Base-by-base conservation (phyloP, 37 sponge, comb jelly and placozoan genomes). In the Hormiphora californensis region DNA sequence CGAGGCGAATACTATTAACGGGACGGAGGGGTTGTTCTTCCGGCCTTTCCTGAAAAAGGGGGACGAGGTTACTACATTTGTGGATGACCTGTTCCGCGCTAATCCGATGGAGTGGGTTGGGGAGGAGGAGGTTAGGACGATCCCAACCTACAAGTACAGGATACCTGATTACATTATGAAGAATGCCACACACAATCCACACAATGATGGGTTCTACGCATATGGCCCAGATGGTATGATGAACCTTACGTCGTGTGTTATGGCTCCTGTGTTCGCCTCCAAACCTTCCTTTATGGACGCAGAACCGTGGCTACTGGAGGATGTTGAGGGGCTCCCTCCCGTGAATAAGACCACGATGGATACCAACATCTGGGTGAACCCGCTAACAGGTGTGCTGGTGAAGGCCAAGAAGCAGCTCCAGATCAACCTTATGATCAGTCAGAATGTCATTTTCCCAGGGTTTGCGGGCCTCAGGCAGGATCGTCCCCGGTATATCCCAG, bases 261-360 rank as follows among this genome's bases (percentile, higher is more conserved):
- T 30, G 85, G 54, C 85, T 21, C 97, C 97, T 4, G 63, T 96
- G 9, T 93, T 93, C 86, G 91, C 85, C 2, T 92, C 93, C 38
- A 94, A 92, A 63, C 97, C 97, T 0, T 91, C 92, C 69, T 96
- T 94, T 86, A 87, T 94, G 34, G 92, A 91, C 85, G 93, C 93
- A 25, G 97, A 96, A 38, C 63, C 88, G 1, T 55, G 33, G 53
- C 37, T 65, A 65, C 37, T 11, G 37, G 67, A 65, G 19, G 67
- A 65, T 7, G 28, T 65, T 36, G 17, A 4, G 17, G 67, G 67
- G 9, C 37, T 65, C 1, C 36, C 67, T 28, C 67, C 67, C 9
- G 67, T 39, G 7, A 19, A 65, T 28, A 31, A 65, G 67, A 17
- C 11, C n/a, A 30, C 37, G 15, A 65, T 65, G 67, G 67, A 65